A percentile compares a stretch with the other conserved stretches of the same genome.
These are phyloP conservation scores for Protodeltote pygarga DNA, from an alignment of 2,888 invertebrate genomes.

Conservation along the genomic window DNA sequence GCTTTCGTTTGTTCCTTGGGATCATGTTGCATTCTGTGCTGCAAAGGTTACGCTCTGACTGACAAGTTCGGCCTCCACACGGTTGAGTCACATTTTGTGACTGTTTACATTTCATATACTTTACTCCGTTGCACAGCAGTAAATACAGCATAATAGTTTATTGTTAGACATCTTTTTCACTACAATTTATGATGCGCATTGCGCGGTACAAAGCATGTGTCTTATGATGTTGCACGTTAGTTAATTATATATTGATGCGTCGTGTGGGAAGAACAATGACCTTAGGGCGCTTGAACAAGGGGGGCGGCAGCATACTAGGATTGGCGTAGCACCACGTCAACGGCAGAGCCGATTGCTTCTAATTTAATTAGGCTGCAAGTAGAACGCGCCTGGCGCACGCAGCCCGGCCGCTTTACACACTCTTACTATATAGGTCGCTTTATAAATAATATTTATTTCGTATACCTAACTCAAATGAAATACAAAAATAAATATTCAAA, in stretches of 20 bases:
- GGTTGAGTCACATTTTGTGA: conserved; percentile 15
- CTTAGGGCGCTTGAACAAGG: conserved; percentile 59
- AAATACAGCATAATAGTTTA: neutral
- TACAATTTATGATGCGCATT: neutral
- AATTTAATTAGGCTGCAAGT: conserved; percentile 83
- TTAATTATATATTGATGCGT: conserved; percentile 41
- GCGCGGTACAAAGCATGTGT: conserved; percentile 19
- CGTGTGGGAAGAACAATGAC: conserved; percentile 62
- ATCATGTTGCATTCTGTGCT: conserved; percentile 58
- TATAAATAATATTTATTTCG: conserved; percentile 54
- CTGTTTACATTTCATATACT: neutral
- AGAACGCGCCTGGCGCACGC: conserved; percentile 68
- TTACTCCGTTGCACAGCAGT: neutral
- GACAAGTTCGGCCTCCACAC: conserved; percentile 22
- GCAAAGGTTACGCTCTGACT: conserved; percentile 54
- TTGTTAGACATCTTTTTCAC: neutral
- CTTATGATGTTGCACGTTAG: conserved; percentile 28
- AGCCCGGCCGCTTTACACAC: conserved; percentile 58
- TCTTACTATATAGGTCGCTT: conserved; percentile 47
- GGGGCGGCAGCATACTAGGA: conserved; percentile 54
- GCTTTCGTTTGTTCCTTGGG: conserved; percentile 58
- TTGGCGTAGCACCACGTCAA: conserved; percentile 50
- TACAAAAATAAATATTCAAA: too few relatives aligned
- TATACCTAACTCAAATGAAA: conserved; percentile 5
- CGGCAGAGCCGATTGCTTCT: conserved; percentile 75